Evolutionary conservation across 2,888 invertebrate genomes (phyloP).

Genomic region (Sympetrum striolatum): DNA sequence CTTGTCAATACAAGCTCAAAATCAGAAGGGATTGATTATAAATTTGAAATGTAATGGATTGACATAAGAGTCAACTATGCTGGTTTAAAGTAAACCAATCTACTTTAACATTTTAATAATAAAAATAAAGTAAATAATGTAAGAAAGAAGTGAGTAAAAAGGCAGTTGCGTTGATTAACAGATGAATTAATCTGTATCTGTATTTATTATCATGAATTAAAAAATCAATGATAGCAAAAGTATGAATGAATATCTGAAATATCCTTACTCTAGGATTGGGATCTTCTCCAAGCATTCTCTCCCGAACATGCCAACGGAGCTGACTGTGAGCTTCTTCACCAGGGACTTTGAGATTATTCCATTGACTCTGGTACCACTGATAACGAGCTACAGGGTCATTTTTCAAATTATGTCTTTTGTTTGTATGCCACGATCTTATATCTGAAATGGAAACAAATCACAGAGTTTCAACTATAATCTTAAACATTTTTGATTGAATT

Average conservation of each 20-base stretch:
- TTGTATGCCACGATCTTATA: constrained; percentile 65
- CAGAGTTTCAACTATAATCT: neutral
- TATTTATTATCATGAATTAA: too few species aligned
- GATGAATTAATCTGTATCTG: too few species aligned
- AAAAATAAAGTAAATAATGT: too few species aligned
- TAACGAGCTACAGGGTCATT: constrained; percentile 79
- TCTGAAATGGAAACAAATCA: constrained; percentile 60
- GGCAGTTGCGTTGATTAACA: too few species aligned
- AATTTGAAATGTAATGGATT: neutral
- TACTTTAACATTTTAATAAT: too few species aligned
- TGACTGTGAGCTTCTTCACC: constrained; percentile 74
- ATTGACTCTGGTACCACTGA: constrained; percentile 76
- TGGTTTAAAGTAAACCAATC: too few species aligned
- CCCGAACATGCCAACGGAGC: constrained; percentile 73
- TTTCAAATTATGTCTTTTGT: constrained; percentile 54
- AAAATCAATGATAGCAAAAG: neutral
- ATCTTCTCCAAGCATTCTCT: constrained; percentile 69
- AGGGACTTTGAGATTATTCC: constrained; percentile 78
- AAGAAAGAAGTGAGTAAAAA: too few species aligned
- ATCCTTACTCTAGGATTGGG: constrained; percentile 55
- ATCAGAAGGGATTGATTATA: neutral
- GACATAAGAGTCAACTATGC: too few species aligned
- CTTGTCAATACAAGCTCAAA: neutral
- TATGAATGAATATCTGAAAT: constrained; percentile 27
- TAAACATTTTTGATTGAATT: too few species aligned